Evolutionary conservation across 2,888 invertebrate genomes (phyloP), one percentile per base, ranked within the genome.

Genomic region (Ophion costatus): DNA sequence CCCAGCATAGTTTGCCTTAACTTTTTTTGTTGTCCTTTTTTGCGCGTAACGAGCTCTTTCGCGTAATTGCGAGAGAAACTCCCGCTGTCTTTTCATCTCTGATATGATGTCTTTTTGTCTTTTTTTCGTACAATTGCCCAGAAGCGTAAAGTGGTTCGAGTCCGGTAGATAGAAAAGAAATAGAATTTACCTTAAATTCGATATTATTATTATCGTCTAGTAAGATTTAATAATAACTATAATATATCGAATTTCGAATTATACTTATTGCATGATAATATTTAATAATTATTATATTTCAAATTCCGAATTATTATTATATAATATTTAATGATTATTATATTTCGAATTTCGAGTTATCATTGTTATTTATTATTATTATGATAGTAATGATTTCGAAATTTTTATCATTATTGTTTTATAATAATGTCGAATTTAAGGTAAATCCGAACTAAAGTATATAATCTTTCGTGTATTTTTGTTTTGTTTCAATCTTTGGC

Each of bases 1-100:
- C 91, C 88, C 88, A 88, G 87, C 89, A 90, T 91, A 90, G 90
- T 91, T 91, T 91, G 91, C 87, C 88, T 88, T 89, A 70, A 61
- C 24, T 74, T 69, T 29, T 78, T 29, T 17, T 33, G 56, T 56
- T 29, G 7, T 20, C 17, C 57, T 20, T 45, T 33, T 66, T 42
- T 78, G 66, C 80, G 80, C 78, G 74, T 59, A 38, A 29, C 69
- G 45, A 45, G 42, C 61, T 74, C 59, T 74, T 57, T 45, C 17
- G 57, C 61, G 42, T 45, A 63, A 63, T 17, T 20, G 51, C 51
- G 64, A 51, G 29, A 75, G 33, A 56, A 75, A 51, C 17, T 33
- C 17, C 51, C 17, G 17, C 20, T 51, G 22, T 79, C 64, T 20
- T 77, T 45, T 29, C 63, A 61, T 51, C 20, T 73, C 17, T 64